These are phyloP conservation scores for Hydrophis major DNA, from an alignment of 2,797 vertebrate genomes.

Conservation along the genomic window DNA sequence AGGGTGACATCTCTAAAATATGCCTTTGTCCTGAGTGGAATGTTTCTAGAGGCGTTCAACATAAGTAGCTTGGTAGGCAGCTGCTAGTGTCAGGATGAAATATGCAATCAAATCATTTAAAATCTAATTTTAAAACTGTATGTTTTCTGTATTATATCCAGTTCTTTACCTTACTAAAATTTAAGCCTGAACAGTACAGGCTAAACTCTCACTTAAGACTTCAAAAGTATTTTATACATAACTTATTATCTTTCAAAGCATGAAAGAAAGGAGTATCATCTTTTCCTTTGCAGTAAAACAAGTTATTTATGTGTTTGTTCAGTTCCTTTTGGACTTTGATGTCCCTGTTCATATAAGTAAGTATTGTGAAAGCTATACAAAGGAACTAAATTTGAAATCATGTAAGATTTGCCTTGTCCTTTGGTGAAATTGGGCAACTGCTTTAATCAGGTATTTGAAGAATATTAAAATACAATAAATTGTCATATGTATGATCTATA, in stretches of 20 bases:
- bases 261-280: neutral
- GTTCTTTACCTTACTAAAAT: slow-evolving; percentile 62
- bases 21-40: slow-evolving; percentile 74
- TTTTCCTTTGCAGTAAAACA: neutral
- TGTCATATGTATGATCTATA: neutral
- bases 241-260: neutral
- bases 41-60: slow-evolving; percentile 71
- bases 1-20: slow-evolving; percentile 67
- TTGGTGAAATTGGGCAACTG: neutral
- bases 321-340: neutral
- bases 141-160: slow-evolving; percentile 55
- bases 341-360: neutral
- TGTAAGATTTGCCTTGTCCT: neutral
- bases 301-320: neutral
- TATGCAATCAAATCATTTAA: slow-evolving; percentile 68
- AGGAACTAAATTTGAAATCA: neutral
- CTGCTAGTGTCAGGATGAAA: slow-evolving; percentile 38
- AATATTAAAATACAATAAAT: neutral
- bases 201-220: neutral
- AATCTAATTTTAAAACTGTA: slow-evolving; percentile 60
- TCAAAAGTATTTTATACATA: neutral
- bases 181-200: neutral
- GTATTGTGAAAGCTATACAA: neutral
- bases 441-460: neutral
- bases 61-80: slow-evolving; percentile 62